Evolutionary conservation across 2,113 vertebrate species (phyloP), one percentile per base, ranked within the genome.

Genomic region (Cygnus buccinator): DNA sequence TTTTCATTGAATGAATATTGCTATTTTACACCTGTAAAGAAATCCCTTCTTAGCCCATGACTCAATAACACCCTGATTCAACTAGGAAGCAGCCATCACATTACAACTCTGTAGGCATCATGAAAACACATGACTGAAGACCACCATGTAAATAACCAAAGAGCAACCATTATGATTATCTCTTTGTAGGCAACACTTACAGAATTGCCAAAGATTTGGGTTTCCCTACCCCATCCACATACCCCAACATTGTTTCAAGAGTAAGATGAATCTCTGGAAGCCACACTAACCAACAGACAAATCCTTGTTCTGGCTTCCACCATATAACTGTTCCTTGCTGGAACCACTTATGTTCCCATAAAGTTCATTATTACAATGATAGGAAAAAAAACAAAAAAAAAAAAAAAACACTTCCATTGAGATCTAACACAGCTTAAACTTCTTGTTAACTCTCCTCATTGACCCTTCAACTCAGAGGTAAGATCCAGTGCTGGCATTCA

Each of bases 241-340:
- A 19, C 66, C 21, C 43, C 5, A 70, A 25, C 3, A 17, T 58
- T 54, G n/a, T 70, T 90, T 52, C 22, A 11, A 48, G 46, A 48
- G 46, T 21, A 48, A 68, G 39, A 46, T 22, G 7, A 71, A 62
- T 58, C 33, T 55, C 62, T n/a, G 28, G 10, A 31, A 93, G 23
- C 31, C 21, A n/a, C 25, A 80, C 3, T 10, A 63, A 11, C 63
- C 31, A 73, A 77, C 2, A 88, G 44, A 10, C 3, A 80, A 76
- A 44, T 3, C 3, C 0, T 0, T 55, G 7, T 59, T 81, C 46
- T 55, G 33, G 6, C 19, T 73, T 77, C 12, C 3, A 4, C 20
- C 2, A 1, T 29, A 19, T 13, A 35, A 43, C 7, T 79, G 9
- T 41, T 73, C 14, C 67, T 85, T 68, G 21, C 55, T 66, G 28